Evolutionary conservation across 2,888 invertebrate species (phyloP).

Genomic region (Saturnia japonica): DNA sequence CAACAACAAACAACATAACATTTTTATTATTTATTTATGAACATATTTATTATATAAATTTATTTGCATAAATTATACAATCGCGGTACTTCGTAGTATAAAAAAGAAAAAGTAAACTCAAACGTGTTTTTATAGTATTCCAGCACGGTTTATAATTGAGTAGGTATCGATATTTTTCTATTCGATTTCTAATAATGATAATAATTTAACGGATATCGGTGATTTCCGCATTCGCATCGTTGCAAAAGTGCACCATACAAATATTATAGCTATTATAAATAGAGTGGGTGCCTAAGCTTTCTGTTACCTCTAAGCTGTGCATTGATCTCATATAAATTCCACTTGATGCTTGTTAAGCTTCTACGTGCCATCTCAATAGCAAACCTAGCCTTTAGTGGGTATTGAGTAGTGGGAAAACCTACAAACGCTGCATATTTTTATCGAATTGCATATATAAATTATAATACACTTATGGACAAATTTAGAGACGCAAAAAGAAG

Average conservation of each 20-base stretch:
- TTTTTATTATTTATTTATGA: too few relatives aligned
- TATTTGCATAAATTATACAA: too few relatives aligned
- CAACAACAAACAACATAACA: too few relatives aligned
- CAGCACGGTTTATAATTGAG: background rate
- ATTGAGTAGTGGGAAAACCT: background rate
- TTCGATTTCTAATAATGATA: background rate
- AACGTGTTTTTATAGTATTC: background rate
- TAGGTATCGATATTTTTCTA: background rate
- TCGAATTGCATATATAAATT: background rate
- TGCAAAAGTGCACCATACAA: background rate
- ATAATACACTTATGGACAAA: too few relatives aligned
- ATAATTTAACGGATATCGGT: background rate
- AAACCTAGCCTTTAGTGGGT: background rate
- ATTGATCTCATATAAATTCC: constrained; percentile 3
- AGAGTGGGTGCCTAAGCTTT: background rate
- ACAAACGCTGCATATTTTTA: background rate
- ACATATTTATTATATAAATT: too few relatives aligned
- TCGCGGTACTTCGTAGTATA: too few relatives aligned
- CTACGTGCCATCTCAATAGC: background rate
- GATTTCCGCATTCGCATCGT: background rate
- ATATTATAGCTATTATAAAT: background rate
- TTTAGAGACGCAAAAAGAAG: too few relatives aligned
- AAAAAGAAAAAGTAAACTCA: background rate
- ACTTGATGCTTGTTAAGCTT: background rate
- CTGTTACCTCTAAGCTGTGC: background rate